These are phyloP conservation scores for Atherinosoma microstoma DNA, from an alignment of 2,797 vertebrate genomes.

Conservation along the genomic window DNA sequence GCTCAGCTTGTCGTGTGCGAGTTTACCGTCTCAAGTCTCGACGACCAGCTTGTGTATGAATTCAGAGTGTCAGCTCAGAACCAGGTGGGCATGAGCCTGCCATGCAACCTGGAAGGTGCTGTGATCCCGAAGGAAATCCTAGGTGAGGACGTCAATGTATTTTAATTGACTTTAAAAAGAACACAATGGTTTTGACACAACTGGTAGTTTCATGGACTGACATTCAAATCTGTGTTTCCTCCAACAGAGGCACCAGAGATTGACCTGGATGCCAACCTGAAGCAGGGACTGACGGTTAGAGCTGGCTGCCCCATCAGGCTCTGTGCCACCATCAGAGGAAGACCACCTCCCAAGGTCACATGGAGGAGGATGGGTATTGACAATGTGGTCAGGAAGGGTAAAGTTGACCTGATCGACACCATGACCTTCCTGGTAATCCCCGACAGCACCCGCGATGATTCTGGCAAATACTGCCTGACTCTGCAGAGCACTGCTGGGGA, in stretches of 20 bases:
- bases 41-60: conserved; percentile 91
- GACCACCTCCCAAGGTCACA: conserved; percentile 91
- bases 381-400: conserved; percentile 95
- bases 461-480: conserved; percentile 96
- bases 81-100: conserved; percentile 94
- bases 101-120: conserved; percentile 91
- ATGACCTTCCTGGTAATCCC: conserved; percentile 99
- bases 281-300: conserved; percentile 92
- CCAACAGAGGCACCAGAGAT: conserved; percentile 94
- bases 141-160: conserved; percentile 80
- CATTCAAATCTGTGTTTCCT: conserved; percentile 17
- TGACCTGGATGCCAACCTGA: conserved; percentile 93
- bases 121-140: conserved; percentile 95
- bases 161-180: not conserved
- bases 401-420: conserved; percentile 95
- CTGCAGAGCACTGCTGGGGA: conserved; percentile 92
- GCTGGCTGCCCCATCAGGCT: conserved; percentile 97
- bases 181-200: not conserved
- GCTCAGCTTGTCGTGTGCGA: conserved; percentile 92
- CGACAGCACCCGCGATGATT: conserved; percentile 93
- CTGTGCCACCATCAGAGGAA: conserved; percentile 93
- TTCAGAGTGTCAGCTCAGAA: conserved; percentile 98
- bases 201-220: not conserved
- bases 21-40: conserved; percentile 91
- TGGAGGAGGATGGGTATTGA: conserved; percentile 98